phyloP scores from a whole-genome alignment of 2,113 vertebrate genomes.

The Herpetotheres cachinnans region DNA sequence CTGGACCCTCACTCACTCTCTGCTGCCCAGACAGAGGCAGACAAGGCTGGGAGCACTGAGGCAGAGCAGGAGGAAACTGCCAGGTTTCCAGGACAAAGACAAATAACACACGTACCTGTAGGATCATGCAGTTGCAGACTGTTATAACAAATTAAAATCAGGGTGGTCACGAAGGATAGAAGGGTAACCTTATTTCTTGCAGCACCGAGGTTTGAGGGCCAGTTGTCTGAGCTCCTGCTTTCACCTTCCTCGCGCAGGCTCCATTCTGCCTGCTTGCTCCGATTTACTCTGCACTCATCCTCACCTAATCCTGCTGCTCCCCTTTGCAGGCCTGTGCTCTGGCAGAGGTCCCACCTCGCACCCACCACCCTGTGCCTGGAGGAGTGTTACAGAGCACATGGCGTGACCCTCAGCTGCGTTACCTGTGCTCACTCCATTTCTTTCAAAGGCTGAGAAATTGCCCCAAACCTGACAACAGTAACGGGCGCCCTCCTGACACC shows the following conservation, averaged over 20 bases:
- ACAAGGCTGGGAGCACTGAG: not conserved
- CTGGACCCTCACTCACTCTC: not conserved
- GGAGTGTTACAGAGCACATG: accelerated
- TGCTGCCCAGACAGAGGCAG: not conserved
- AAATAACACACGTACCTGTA: not conserved
- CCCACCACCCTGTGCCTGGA: accelerated
- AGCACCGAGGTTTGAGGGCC: not conserved
- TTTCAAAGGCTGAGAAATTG: not conserved
- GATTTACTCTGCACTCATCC: not conserved
- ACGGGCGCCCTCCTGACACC: not conserved
- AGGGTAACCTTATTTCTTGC: not conserved
- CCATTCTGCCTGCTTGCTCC: not conserved
- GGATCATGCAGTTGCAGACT: not conserved
- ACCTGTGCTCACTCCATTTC: not conserved
- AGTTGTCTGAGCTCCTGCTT: not conserved
- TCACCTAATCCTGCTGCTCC: not conserved
- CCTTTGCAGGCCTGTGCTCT: accelerated
- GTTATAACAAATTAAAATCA: not conserved
- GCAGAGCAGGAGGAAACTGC: not conserved
- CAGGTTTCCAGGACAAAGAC: not conserved
- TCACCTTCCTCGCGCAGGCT: not conserved
- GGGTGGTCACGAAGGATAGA: not conserved
- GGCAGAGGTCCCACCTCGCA: not conserved
- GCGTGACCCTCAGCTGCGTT: not conserved
- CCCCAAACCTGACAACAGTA: not conserved